Percentiles rank a stretch among this genome's conserved stretches.
phyloP scores from a whole-genome alignment of 1,140 invertebrate genomes.

The Megalonaias nervosa region DNA sequence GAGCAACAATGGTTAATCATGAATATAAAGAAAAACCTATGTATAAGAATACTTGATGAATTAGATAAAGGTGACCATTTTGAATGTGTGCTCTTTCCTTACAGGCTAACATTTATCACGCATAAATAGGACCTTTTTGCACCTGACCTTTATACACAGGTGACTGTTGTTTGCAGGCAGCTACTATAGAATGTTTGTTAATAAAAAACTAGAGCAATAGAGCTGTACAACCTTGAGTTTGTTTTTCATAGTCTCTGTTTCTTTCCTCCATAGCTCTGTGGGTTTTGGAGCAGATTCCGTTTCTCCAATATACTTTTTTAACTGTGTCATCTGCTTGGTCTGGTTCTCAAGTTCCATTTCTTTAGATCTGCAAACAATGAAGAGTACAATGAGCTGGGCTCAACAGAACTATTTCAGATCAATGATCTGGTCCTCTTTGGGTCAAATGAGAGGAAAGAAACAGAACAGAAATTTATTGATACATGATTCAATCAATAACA shows the following conservation, averaged over 20 bases:
- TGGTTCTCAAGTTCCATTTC: conserved; percentile 37
- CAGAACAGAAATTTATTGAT: not conserved
- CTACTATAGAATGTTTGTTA: not conserved
- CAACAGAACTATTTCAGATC: not conserved
- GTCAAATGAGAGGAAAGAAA: not conserved
- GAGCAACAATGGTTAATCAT: too few relatives aligned
- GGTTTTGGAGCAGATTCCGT: conserved; percentile 50
- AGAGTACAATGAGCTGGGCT: not conserved
- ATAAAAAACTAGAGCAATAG: not conserved
- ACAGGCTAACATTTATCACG: not conserved
- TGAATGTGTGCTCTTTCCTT: not conserved
- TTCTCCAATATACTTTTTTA: conserved; percentile 61
- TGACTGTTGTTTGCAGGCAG: not conserved
- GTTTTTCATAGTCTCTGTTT: conserved; percentile 52
- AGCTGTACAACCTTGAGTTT: conserved; percentile 45
- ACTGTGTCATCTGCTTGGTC: conserved; percentile 40
- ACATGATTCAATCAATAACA: not conserved
- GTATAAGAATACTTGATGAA: not conserved
- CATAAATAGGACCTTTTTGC: not conserved
- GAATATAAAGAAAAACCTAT: not conserved
- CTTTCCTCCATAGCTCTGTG: conserved; percentile 52
- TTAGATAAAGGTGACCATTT: not conserved
- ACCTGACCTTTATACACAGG: not conserved
- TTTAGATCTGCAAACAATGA: conserved; percentile 38
- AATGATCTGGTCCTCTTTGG: not conserved